phyloP scores from a whole-genome alignment of 53 echinoderm and acorn worm species.

The Temnopleurus reevesii region DNA sequence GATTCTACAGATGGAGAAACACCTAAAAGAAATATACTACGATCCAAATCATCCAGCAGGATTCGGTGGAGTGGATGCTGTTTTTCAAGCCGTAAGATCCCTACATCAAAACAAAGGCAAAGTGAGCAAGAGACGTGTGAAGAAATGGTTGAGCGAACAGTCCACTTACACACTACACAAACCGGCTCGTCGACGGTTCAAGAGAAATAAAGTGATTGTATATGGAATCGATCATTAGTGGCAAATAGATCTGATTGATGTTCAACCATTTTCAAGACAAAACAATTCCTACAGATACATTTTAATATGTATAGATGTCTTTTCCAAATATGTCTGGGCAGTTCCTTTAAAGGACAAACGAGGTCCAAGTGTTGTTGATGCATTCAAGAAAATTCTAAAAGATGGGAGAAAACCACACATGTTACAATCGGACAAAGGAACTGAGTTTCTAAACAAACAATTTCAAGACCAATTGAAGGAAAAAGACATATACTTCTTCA shows the following conservation, averaged over 20 bases:
- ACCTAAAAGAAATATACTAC: slow-evolving; percentile 67
- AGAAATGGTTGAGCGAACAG: slow-evolving; percentile 55
- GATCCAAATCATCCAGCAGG: slow-evolving; percentile 65
- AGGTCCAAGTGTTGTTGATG: slow-evolving; percentile 48
- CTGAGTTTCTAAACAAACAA: slow-evolving; percentile 60
- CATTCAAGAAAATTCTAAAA: slow-evolving; percentile 50
- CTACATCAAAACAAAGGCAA: not conserved
- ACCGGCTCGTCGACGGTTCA: slow-evolving; percentile 45
- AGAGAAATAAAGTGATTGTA: slow-evolving; percentile 57
- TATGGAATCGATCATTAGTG: slow-evolving; percentile 62
- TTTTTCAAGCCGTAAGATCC: slow-evolving; percentile 34
- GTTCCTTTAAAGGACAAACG: slow-evolving; percentile 67
- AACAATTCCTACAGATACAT: slow-evolving; percentile 2
- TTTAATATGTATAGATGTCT: slow-evolving; percentile 68
- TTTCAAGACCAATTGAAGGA: slow-evolving; percentile 35
- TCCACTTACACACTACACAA: slow-evolving; percentile 71
- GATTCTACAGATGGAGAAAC: slow-evolving; percentile 50
- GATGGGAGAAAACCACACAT: slow-evolving; percentile 51
- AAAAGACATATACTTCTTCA: slow-evolving; percentile 59
- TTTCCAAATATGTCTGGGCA: slow-evolving; percentile 64
- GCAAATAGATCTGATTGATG: slow-evolving; percentile 71
- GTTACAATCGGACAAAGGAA: slow-evolving; percentile 69
- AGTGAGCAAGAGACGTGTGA: slow-evolving; percentile 18
- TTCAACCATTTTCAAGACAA: not conserved
- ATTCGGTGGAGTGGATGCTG: slow-evolving; percentile 52